phyloP scores from a whole-genome alignment of 2,797 vertebrate genomes.

The Loris lydekkerianus region DNA sequence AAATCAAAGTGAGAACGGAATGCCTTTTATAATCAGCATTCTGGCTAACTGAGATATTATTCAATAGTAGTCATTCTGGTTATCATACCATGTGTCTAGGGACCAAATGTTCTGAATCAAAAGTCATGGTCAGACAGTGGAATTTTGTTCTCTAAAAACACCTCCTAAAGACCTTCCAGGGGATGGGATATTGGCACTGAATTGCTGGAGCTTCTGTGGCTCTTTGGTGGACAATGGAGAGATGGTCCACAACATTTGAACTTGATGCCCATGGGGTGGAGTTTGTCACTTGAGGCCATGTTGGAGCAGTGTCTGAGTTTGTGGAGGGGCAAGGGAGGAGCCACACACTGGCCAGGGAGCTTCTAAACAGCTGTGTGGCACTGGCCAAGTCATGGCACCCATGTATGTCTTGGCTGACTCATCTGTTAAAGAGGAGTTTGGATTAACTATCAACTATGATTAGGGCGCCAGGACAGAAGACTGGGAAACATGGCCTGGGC shows the following conservation, averaged over 20 bases:
- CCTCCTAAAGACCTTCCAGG: background rate
- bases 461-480: background rate
- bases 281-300: background rate
- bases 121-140: background rate
- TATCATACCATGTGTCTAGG: background rate
- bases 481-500: background rate
- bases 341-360: background rate
- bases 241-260: background rate
- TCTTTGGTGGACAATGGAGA: background rate
- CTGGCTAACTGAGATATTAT: background rate
- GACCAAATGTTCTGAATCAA: slow-evolving; percentile 22
- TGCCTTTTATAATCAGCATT: background rate
- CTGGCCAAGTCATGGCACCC: background rate
- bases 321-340: background rate
- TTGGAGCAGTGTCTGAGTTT: background rate
- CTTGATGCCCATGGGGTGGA: background rate
- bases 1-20: slow-evolving; percentile 45
- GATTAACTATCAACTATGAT: background rate
- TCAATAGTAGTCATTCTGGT: background rate
- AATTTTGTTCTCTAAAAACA: slow-evolving; percentile 24
- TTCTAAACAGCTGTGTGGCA: background rate
- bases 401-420: background rate
- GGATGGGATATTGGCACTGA: background rate
- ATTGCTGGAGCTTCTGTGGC: background rate
- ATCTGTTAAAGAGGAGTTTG: slow-evolving; percentile 24